Base-by-base conservation (phyloP, 2,888 invertebrate genomes). In the Netelia melanura region DNA sequence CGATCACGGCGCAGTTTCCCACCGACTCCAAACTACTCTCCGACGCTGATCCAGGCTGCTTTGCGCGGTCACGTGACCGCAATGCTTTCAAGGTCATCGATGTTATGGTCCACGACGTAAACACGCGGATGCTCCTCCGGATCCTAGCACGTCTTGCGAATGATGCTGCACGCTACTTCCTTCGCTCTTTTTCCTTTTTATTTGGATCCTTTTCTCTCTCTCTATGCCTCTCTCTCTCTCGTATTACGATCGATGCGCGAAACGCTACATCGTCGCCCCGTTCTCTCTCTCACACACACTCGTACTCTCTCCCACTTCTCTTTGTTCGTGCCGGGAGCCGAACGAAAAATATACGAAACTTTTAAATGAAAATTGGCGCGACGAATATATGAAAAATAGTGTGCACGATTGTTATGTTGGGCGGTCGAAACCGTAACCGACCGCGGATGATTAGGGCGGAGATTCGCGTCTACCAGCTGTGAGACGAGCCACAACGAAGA, bases 51-150 rank as follows among this genome's bases (percentile, higher is more conserved):
- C 70, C 68, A 67, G 21, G 58, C 48, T 67, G 52, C 64, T 75
- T 79, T 72, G 79, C 58, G 71, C 64, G 81, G 88, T 93, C 92
- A 91, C 91, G 91, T 91, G 91, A 92, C 86, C 80, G 85, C 85
- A 81, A 77, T 56, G 79, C 86, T 90, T 92, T 93, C 93, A 93
- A 93, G 93, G 93, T 93, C 93, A 93, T 91, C 90, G 89, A 89
- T 93, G 92, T 93, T 93, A 92, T 93, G 93, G 91, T 92, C 88
- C 86, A 79, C 86, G 86, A 89, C 87, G 90, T 92, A 91, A 92
- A 92, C 92, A 89, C 84, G 86, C 78, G 84, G 78, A 72, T 65
- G 78, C 83, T 65, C 81, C 71, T 75, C 17, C 78, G 48, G 44
- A 25, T 48, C 17, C 21, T 54, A 5, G 23, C 62, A 43, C 17